Evolutionary conservation across 2,113 vertebrate genomes (phyloP).

Genomic region (Hiodon tergisus): DNA sequence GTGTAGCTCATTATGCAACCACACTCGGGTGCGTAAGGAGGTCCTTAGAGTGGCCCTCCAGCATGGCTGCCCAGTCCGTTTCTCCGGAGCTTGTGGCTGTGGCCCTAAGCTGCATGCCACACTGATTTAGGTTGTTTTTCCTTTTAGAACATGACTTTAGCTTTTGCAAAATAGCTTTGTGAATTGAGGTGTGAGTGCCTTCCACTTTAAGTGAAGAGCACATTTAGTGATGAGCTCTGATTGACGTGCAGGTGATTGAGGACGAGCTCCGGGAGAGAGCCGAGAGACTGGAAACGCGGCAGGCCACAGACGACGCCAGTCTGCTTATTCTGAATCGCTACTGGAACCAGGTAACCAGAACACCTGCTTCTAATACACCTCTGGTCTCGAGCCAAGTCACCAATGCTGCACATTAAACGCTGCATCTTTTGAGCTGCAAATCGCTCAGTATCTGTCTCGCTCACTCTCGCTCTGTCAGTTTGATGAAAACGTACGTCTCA

Average conservation of each 20-base stretch:
- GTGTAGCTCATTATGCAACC: too few relatives aligned
- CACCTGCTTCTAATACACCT: not conserved
- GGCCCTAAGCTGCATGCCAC: not conserved
- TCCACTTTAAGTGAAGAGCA: too few relatives aligned
- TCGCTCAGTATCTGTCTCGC: not conserved
- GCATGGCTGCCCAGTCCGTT: too few relatives aligned
- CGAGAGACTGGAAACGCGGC: slow-evolving; percentile 86
- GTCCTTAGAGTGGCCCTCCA: too few relatives aligned
- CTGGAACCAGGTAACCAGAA: slow-evolving; percentile 83
- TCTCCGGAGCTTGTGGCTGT: not conserved
- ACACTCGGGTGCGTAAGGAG: too few relatives aligned
- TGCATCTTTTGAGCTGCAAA: not conserved
- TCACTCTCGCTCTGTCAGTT: slow-evolving; percentile 61
- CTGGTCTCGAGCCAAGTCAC: not conserved
- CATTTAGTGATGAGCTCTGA: not conserved
- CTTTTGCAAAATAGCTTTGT: too few relatives aligned
- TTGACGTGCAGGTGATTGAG: slow-evolving; percentile 77
- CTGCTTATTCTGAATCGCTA: slow-evolving; percentile 91
- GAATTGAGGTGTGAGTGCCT: too few relatives aligned
- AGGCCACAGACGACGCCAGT: slow-evolving; percentile 92
- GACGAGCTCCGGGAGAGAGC: slow-evolving; percentile 90
- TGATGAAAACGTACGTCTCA: slow-evolving; percentile 85
- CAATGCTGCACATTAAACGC: not conserved
- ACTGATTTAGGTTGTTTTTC: too few relatives aligned
- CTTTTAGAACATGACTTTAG: too few relatives aligned